A percentile compares a stretch with the other conserved stretches of the same genome.
Conservation (phyloP, 2,113 vertebrate genomes). For the Mus pahari region DNA sequence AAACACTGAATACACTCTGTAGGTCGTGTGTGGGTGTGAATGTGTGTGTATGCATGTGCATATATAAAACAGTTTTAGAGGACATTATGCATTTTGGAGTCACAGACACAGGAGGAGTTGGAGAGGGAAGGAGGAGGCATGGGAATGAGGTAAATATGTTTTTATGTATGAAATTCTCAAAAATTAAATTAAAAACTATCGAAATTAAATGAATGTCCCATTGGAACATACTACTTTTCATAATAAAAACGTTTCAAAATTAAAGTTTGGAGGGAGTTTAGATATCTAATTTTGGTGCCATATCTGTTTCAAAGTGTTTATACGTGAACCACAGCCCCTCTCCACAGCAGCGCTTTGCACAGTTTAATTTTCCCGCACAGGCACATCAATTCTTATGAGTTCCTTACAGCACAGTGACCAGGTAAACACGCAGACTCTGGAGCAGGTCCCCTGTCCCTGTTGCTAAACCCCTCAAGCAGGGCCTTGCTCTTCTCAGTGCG, state of each 20-base stretch:
- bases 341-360: not conserved
- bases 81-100: not conserved
- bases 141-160: not conserved
- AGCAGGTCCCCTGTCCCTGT: not conserved
- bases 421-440: not conserved
- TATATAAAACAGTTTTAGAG: not conserved
- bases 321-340: not conserved
- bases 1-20: not conserved
- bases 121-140: not conserved
- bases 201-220: not conserved
- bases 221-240: not conserved
- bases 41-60: not conserved
- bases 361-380: not conserved
- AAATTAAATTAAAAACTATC: not conserved
- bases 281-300: slow-evolving; percentile 29
- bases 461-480: not conserved
- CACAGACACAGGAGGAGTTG: not conserved
- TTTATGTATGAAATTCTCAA: not conserved
- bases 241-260: slow-evolving; percentile 8
- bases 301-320: not conserved
- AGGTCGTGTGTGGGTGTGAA: not conserved
- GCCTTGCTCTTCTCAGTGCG: not conserved
- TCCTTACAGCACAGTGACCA: not conserved
- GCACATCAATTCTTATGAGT: not conserved
- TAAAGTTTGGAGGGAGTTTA: not conserved